Evolutionary conservation across 2,113 vertebrate species (phyloP).

Genomic region (Hymenochirus boettgeri): DNA sequence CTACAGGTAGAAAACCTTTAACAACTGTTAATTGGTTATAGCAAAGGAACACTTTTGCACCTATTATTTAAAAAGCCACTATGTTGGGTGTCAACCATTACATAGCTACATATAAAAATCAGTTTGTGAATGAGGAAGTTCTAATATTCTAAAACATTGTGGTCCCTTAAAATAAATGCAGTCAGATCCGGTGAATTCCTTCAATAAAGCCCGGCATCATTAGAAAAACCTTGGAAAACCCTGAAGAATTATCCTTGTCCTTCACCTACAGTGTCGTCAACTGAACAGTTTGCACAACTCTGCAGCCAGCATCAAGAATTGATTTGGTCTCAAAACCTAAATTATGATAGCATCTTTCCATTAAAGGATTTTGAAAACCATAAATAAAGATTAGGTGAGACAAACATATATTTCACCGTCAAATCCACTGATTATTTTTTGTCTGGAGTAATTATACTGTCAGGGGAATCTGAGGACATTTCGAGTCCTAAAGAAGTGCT

Average conservation of each 20-base stretch:
- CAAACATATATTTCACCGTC: conserved; percentile 42
- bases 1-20: too few relatives aligned
- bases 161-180: conserved; percentile 30
- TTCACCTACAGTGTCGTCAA: conserved; percentile 37
- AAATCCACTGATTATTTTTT: conserved; percentile 42
- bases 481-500: conserved; percentile 23
- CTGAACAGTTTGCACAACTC: conserved; percentile 12
- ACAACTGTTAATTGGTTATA: too few relatives aligned
- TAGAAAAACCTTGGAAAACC: conserved; percentile 39
- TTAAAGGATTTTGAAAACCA: conserved; percentile 43
- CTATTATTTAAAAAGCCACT: too few relatives aligned
- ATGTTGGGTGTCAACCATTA: too few relatives aligned
- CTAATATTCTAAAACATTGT: conserved; percentile 12
- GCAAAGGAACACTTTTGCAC: too few relatives aligned
- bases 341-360: conserved; percentile 44
- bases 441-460: conserved; percentile 41
- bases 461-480: conserved; percentile 37
- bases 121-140: neutral
- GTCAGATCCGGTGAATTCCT: conserved; percentile 22
- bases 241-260: conserved; percentile 44
- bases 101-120: neutral
- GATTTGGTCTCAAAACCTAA: conserved; percentile 35
- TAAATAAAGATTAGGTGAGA: conserved; percentile 44
- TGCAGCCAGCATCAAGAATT: conserved; percentile 30
- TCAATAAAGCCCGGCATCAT: conserved; percentile 38